Percentiles rank a stretch among this genome's conserved stretches.
Conservation (phyloP, 2,797 vertebrate species). For the Rousettus madagascariensis region DNA sequence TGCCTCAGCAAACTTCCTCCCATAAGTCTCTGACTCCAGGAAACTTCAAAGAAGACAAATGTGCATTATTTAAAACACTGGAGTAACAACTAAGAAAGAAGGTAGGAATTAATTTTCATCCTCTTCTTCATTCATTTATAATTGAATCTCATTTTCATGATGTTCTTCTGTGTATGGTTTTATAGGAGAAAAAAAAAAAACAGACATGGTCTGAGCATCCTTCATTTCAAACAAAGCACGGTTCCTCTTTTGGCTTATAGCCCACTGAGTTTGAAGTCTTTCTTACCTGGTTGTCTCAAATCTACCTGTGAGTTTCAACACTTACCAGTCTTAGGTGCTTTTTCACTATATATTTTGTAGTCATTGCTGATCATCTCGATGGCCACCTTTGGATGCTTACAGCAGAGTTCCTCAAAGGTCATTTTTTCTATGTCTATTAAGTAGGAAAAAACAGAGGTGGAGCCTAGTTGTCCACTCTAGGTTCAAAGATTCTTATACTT, state of each 20-base stretch:
- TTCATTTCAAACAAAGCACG: neutral
- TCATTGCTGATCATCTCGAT: conserved; percentile 71
- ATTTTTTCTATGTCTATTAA: conserved; percentile 71
- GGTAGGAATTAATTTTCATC: neutral
- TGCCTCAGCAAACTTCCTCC: neutral
- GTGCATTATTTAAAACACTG: neutral
- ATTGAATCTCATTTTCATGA: neutral
- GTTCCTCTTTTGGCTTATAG: neutral
- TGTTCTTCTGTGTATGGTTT: neutral
- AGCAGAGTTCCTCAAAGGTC: conserved; percentile 62
- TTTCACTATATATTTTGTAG: conserved; percentile 63
- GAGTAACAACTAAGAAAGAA: neutral
- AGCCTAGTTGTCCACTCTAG: neutral
- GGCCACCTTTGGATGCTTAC: conserved; percentile 72
- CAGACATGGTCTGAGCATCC: neutral
- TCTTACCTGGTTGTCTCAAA: neutral
- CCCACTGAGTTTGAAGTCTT: neutral
- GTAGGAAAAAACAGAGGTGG: neutral
- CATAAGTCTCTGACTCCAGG: neutral
- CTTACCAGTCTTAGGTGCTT: conserved; percentile 63
- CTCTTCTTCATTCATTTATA: neutral
- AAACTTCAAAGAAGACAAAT: neutral
- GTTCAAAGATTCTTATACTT: neutral
- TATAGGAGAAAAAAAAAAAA: neutral
- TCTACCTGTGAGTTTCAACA: neutral